phyloP scores from a whole-genome alignment of 2,113 vertebrate species.

The Antechinus flavipes region DNA sequence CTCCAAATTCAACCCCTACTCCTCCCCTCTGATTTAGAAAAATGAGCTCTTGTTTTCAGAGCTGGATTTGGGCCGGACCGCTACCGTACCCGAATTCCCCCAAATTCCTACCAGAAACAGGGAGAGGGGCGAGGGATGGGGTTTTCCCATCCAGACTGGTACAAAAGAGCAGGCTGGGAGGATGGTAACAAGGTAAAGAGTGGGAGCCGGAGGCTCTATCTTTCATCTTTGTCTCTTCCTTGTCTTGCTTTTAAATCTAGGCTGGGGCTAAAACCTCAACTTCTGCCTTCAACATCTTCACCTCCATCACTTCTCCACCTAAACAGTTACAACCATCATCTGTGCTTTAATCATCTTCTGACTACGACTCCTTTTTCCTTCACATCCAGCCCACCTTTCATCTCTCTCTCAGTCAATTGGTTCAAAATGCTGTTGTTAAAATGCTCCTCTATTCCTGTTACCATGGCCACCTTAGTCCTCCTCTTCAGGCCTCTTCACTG shows the following conservation, averaged over 20 bases:
- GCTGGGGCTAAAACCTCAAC: not conserved
- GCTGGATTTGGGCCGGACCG: not conserved
- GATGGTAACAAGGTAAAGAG: not conserved
- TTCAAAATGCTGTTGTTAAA: constrained; percentile 62
- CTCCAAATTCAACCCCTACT: not conserved
- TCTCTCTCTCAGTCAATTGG: constrained; percentile 42
- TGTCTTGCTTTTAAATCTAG: not conserved
- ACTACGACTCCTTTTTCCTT: not conserved
- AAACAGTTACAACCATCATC: not conserved
- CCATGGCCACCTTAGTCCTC: constrained; percentile 60
- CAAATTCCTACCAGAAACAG: not conserved
- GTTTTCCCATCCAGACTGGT: not conserved
- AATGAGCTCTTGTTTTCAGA: not conserved
- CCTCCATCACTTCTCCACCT: not conserved
- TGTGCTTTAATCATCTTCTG: not conserved
- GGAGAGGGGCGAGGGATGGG: not conserved
- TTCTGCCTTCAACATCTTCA: not conserved
- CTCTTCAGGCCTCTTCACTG: constrained; percentile 62
- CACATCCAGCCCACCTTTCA: not conserved
- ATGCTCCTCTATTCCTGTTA: constrained; percentile 61
- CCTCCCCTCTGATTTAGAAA: not conserved
- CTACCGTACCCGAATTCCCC: not conserved
- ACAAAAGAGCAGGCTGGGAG: not conserved
- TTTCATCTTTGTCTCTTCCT: not conserved
- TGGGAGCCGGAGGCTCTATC: not conserved